phyloP scores from a whole-genome alignment of 2,797 vertebrate species.

The Lithobates sylvaticus region DNA sequence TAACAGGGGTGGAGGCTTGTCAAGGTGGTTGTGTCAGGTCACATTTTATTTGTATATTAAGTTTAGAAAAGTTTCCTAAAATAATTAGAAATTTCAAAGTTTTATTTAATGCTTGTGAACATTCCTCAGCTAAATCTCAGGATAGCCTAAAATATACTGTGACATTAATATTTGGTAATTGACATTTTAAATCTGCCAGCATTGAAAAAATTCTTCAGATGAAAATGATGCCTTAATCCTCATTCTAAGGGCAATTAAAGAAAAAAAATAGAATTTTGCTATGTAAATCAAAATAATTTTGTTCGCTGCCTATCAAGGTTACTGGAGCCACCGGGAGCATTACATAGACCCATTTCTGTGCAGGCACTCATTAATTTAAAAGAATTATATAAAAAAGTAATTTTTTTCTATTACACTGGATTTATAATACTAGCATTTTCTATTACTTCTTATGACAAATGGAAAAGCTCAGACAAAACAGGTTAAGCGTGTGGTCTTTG shows the following conservation, averaged over 20 bases:
- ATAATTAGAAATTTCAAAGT: background rate
- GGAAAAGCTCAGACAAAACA: constrained; percentile 37
- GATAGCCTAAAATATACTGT: constrained; percentile 9
- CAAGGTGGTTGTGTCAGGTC: no score
- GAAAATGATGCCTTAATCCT: constrained; percentile 40
- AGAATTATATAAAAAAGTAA: constrained; percentile 32
- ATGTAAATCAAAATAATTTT: constrained; percentile 56
- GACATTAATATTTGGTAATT: constrained; percentile 46
- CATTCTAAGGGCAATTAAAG: constrained; percentile 45
- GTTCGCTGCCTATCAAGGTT: constrained; percentile 40
- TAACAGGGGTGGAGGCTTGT: no score
- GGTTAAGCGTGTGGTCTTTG: constrained; percentile 16
- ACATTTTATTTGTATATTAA: no score
- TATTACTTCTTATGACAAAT: constrained; percentile 36
- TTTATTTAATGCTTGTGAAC: constrained; percentile 2
- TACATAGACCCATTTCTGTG: constrained; percentile 30
- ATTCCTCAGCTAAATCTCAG: constrained; percentile 25
- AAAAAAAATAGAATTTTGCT: constrained; percentile 44
- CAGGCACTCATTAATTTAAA: constrained; percentile 50
- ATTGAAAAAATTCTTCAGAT: constrained; percentile 27
- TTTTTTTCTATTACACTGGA: constrained; percentile 48
- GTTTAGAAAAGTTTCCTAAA: constrained; percentile 12
- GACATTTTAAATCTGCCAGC: constrained; percentile 30
- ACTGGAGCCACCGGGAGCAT: constrained; percentile 43
- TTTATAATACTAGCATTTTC: constrained; percentile 49